phyloP scores from a whole-genome alignment of 2,113 vertebrate genomes.

The Thalassarche chlororhynchos region DNA sequence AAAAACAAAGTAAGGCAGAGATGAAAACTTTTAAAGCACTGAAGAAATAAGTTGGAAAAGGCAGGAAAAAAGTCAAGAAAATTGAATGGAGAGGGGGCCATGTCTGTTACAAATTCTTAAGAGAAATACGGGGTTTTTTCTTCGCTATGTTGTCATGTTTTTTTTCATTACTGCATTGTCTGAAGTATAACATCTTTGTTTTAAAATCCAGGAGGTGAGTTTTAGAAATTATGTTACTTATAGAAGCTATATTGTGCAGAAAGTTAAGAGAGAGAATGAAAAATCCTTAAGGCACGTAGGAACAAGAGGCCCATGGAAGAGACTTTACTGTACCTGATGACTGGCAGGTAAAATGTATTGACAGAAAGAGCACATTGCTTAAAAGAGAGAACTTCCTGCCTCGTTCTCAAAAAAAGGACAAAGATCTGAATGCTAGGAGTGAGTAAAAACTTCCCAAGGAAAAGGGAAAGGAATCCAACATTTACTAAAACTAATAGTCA shows the following conservation, averaged over 20 bases:
- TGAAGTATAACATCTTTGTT: background rate
- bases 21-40: background rate
- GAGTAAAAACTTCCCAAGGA: background rate
- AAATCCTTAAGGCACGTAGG: background rate
- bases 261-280: background rate
- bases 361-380: background rate
- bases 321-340: background rate
- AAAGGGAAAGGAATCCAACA: background rate
- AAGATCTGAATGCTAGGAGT: background rate
- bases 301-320: background rate
- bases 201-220: background rate
- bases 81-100: background rate
- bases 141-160: background rate
- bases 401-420: background rate
- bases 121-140: background rate
- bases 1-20: background rate
- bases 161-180: background rate
- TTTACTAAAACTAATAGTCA: background rate
- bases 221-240: background rate
- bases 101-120: background rate
- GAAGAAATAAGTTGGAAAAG: background rate
- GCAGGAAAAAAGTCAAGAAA: background rate
- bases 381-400: background rate
- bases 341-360: background rate
- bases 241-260: background rate